phyloP scores from a whole-genome alignment of 2,797 vertebrate genomes.

The Phalanger gymnotis region DNA sequence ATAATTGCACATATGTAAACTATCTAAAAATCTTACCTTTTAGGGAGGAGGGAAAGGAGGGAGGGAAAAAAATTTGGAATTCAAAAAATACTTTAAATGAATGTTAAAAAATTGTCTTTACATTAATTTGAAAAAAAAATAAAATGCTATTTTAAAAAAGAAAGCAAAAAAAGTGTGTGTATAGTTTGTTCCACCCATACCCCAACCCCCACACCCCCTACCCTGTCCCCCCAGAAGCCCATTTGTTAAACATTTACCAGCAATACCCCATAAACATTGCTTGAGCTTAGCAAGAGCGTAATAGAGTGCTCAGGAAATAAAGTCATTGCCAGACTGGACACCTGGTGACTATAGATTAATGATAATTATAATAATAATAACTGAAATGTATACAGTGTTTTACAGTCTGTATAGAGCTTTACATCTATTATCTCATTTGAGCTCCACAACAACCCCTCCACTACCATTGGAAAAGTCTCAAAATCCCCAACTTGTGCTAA shows the following conservation, averaged over 20 bases:
- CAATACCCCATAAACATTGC: not conserved
- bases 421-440: not conserved
- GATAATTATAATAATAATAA: not conserved
- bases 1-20: not conserved
- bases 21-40: not conserved
- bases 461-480: constrained; percentile 40
- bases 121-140: not conserved
- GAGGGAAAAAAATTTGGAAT: not conserved
- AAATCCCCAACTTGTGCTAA: constrained; percentile 42
- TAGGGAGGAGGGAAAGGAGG: not conserved
- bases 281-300: not conserved
- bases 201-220: no score
- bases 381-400: not conserved
- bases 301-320: not conserved
- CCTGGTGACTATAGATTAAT: not conserved
- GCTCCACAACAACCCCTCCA: not conserved
- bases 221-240: not conserved
- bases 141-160: not conserved
- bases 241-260: not conserved
- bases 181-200: not conserved
- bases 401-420: not conserved
- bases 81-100: not conserved
- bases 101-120: not conserved
- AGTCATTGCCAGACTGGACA: not conserved
- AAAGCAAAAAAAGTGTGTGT: not conserved